Evolutionary conservation across 2,888 invertebrate genomes (phyloP).

Genomic region (Caradrina clavipalpis): DNA sequence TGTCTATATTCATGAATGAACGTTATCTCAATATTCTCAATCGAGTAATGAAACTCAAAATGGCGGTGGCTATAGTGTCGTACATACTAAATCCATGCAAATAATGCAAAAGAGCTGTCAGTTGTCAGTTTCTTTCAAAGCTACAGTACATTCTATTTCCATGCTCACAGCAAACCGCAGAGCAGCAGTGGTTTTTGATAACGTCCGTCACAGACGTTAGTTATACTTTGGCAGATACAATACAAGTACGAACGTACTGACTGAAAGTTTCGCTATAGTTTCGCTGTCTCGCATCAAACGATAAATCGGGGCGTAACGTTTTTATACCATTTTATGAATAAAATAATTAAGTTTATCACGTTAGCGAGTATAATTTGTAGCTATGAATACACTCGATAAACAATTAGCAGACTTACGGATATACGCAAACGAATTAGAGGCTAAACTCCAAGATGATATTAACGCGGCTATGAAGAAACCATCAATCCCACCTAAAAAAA

Average conservation of each 20-base stretch:
- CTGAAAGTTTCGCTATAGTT: too few species aligned
- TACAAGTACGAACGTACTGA: neutral
- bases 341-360: conserved; percentile 42
- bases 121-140: neutral
- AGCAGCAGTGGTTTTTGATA: neutral
- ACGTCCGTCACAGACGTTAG: neutral
- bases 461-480: conserved; percentile 87
- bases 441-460: conserved; percentile 88
- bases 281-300: conserved; percentile 59
- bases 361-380: conserved; percentile 46
- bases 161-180: neutral
- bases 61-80: too few species aligned
- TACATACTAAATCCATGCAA: too few species aligned
- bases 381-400: conserved; percentile 87
- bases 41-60: too few species aligned
- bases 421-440: conserved; percentile 88
- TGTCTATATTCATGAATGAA: too few species aligned
- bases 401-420: conserved; percentile 87
- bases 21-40: too few species aligned
- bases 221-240: neutral
- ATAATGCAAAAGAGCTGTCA: neutral
- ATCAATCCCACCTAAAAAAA: conserved; percentile 87
- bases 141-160: neutral
- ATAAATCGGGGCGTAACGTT: conserved; percentile 65
- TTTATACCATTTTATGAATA: conserved; percentile 47